Base-by-base conservation (phyloP, 2,113 vertebrate genomes). In the Cheirogaleus medius region DNA sequence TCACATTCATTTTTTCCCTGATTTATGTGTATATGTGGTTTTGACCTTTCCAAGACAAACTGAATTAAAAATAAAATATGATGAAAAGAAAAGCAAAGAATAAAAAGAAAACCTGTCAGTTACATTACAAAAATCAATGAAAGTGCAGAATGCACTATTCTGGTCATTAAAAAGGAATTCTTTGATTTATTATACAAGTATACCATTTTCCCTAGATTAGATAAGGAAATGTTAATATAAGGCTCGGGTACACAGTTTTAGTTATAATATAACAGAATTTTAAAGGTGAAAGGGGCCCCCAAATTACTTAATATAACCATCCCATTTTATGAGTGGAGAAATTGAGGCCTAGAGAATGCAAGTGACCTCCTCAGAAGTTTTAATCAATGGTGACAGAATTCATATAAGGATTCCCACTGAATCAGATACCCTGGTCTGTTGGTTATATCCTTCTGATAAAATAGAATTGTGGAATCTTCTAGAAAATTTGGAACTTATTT, bases 31-130 rank as follows among this genome's bases (percentile, higher is more conserved):
- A n/a, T 78, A 83, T 91, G 49, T 84, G 64, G 13, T 83, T 93
- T 91, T 94, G 89, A 80, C n/a, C 39, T 82, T 94, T 90, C 63
- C 3, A 89, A 86, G 71, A 80, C 18, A 71, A 96, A 92, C 14
- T 76, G 42, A 95, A 92, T 32, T 85, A 84, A 92, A 90, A 87
- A 44, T 94, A 89, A 82, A 91, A 78, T 63, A 64, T 77, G 11
- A 91, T 95, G 83, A 91, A 91, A 96, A 93, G 60, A 64, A 80
- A 76, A 86, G 25, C 34, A 44, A 84, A 64, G 29, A 69, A 77
- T 58, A 27, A 37, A 78, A 82, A 58, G 20, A 96, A 34, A 96
- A 47, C 9, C 44, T 71, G 39, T 18, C 27, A 95, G 42, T 95
- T 25, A 78, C n/a, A 60, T 71, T 73, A 74, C 64, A 90, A 90